These are phyloP conservation scores for Drosophila serrata DNA, from an alignment of 1,140 invertebrate species.

Conservation along the genomic window DNA sequence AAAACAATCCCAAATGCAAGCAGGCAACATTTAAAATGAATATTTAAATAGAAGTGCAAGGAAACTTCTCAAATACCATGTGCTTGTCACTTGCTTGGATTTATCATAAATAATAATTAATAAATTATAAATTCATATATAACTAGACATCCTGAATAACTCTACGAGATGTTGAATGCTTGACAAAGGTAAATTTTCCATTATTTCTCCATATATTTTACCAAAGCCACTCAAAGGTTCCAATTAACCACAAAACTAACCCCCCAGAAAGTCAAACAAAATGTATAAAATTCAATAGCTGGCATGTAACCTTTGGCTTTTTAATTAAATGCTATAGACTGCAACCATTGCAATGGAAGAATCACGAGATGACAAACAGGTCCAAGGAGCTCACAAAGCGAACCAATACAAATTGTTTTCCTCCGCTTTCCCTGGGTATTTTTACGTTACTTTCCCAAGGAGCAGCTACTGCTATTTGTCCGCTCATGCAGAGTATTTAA, in stretches of 20 bases:
- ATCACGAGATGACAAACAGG: too few relatives aligned
- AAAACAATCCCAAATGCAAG: slow-evolving; percentile 10
- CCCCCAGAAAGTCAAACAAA: not conserved
- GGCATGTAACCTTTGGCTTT: slow-evolving; percentile 20
- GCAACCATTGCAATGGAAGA: too few relatives aligned
- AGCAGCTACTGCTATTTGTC: slow-evolving; percentile 60
- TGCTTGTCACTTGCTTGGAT: not conserved
- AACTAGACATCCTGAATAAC: not conserved
- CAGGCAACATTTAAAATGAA: slow-evolving; percentile 8
- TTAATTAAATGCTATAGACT: slow-evolving; percentile 70
- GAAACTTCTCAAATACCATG: too few relatives aligned
- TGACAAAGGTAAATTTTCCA: not conserved
- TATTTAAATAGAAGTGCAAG: slow-evolving; percentile 5
- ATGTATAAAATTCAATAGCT: slow-evolving; percentile 2
- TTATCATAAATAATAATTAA: not conserved
- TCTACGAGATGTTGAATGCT: not conserved
- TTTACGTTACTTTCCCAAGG: slow-evolving; percentile 29
- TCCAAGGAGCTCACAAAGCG: too few relatives aligned
- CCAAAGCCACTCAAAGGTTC: not conserved
- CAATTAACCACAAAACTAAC: not conserved
- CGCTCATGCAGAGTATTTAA: slow-evolving; percentile 68
- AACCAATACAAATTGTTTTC: slow-evolving; percentile 53
- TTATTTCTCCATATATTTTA: not conserved
- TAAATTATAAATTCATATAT: not conserved
- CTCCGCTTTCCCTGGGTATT: slow-evolving; percentile 23